phyloP scores from a whole-genome alignment of 2,797 vertebrate genomes.

The Calcarius lapponicus region DNA sequence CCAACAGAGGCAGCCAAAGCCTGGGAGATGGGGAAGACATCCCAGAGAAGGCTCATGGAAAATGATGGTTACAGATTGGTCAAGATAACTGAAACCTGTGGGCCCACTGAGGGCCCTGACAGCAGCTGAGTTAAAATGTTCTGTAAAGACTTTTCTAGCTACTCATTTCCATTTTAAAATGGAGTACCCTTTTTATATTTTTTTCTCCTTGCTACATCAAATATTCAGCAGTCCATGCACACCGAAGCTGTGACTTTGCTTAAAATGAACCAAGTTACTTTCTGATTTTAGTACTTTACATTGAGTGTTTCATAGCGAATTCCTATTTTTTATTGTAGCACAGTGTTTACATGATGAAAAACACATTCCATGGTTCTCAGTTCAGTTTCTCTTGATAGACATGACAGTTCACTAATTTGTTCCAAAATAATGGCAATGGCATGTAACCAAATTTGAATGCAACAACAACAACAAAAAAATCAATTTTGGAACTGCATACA shows the following conservation, averaged over 20 bases:
- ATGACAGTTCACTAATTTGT: not conserved
- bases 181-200: not conserved
- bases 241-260: not conserved
- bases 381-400: not conserved
- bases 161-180: not conserved
- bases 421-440: not conserved
- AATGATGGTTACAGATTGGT: not conserved
- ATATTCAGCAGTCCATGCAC: not conserved
- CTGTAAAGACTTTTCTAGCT: not conserved
- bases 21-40: not conserved
- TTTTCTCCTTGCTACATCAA: not conserved
- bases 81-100: not conserved
- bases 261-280: not conserved
- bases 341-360: not conserved
- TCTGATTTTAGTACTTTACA: not conserved
- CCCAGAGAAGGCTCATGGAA: not conserved
- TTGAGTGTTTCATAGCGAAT: not conserved
- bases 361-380: not conserved
- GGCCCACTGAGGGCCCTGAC: not conserved
- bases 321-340: not conserved
- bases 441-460: not conserved
- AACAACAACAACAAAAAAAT: not conserved
- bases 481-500: not conserved
- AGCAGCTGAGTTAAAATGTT: not conserved
- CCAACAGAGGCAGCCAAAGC: not conserved